These are phyloP conservation scores for Drosophila murphyi DNA, from an alignment of 1,140 invertebrate genomes.

Conservation along the genomic window DNA sequence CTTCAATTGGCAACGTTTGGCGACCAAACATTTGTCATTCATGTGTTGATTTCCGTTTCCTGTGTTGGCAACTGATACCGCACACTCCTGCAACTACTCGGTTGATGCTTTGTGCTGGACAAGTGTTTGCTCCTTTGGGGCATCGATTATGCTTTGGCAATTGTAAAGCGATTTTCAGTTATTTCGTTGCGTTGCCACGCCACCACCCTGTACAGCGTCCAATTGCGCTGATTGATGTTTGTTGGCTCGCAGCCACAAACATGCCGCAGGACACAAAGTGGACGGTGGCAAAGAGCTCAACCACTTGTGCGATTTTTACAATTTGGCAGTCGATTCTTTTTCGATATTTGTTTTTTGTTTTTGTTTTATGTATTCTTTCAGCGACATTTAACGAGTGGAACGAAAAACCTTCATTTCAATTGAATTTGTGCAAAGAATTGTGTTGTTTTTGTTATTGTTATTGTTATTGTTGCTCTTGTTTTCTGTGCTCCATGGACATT, in stretches of 20 bases:
- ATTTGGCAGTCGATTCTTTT: constrained; percentile 70
- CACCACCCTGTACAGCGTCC: constrained; percentile 1
- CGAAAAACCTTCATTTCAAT: constrained; percentile 58
- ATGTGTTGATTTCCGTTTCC: constrained; percentile 84
- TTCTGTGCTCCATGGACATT: constrained; percentile 15
- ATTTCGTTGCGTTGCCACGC: constrained; percentile 57
- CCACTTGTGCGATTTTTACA: constrained; percentile 77
- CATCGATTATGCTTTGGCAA: constrained; percentile 77
- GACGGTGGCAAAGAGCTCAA: constrained; percentile 6
- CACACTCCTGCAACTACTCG: not conserved
- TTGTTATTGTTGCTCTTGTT: constrained; percentile 22
- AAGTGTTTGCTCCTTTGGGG: constrained; percentile 83
- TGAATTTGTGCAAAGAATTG: constrained; percentile 64
- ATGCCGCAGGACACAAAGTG: constrained; percentile 62
- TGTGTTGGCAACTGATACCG: constrained; percentile 18
- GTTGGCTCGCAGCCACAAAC: constrained; percentile 63
- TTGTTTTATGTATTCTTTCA: constrained; percentile 25
- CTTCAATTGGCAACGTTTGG: constrained; percentile 47
- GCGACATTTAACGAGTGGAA: constrained; percentile 51
- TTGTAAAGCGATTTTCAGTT: constrained; percentile 84
- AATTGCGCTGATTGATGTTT: constrained; percentile 70
- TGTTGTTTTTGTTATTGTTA: constrained; percentile 21
- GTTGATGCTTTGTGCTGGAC: constrained; percentile 12
- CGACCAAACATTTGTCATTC: constrained; percentile 80
- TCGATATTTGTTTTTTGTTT: constrained; percentile 19